Evolutionary conservation across 2,888 invertebrate genomes (phyloP).

Genomic region (Drosophila anomelani): DNA sequence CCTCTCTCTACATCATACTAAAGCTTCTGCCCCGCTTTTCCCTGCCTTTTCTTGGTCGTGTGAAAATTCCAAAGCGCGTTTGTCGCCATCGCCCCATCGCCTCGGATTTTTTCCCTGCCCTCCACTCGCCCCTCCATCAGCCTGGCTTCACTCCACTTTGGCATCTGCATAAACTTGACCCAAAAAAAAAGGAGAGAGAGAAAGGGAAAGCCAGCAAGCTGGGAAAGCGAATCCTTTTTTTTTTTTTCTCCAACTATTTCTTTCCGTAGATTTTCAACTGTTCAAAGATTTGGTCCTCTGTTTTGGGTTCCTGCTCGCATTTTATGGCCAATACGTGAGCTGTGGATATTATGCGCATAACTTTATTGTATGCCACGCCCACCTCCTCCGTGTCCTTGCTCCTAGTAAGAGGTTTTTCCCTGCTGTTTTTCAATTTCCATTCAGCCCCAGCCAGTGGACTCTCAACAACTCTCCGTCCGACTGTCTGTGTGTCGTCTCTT

Average conservation of each 20-base stretch:
- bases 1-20: not conserved
- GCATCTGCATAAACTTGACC: conserved; percentile 80
- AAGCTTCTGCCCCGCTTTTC: not conserved
- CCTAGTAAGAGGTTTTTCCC: conserved; percentile 36
- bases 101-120: conserved; percentile 14
- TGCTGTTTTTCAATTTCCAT: conserved; percentile 72
- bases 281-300: conserved; percentile 54
- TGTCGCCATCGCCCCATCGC: conserved; percentile 54
- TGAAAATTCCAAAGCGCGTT: conserved; percentile 72
- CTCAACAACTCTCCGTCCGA: conserved; percentile 11
- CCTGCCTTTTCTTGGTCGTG: conserved; percentile 47
- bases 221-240: conserved; percentile 56
- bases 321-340: conserved; percentile 77
- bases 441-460: conserved; percentile 22
- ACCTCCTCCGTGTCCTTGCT: not conserved
- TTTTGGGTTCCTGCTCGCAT: conserved; percentile 37
- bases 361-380: conserved; percentile 60
- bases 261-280: conserved; percentile 64
- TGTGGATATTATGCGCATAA: conserved; percentile 76
- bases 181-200: conserved; percentile 50
- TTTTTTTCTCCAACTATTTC: conserved; percentile 50
- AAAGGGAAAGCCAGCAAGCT: conserved; percentile 42
- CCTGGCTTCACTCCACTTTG: conserved; percentile 37
- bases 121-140: conserved; percentile 7
- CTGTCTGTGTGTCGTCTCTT: not conserved